These are phyloP conservation scores for Anthophora plumipes DNA, from an alignment of 2,888 invertebrate genomes.

Conservation along the genomic window DNA sequence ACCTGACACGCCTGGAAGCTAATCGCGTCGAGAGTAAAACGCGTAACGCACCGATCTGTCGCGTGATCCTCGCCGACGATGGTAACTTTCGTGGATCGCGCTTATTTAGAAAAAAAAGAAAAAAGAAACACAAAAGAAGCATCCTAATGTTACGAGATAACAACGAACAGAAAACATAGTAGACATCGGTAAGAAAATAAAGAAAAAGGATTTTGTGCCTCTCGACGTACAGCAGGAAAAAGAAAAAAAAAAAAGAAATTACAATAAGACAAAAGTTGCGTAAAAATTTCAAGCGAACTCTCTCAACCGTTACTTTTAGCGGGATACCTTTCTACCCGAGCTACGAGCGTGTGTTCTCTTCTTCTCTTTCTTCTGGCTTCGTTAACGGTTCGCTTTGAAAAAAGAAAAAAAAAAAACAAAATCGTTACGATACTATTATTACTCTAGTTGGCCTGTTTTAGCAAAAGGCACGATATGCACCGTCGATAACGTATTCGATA, in stretches of 20 bases:
- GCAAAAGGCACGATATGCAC: too few species aligned
- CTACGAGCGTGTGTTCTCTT: neutral
- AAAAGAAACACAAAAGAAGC: too few species aligned
- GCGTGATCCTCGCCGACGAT: slow-evolving; percentile 22
- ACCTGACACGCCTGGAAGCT: slow-evolving; percentile 65
- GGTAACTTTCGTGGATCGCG: slow-evolving; percentile 37
- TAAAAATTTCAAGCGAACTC: neutral
- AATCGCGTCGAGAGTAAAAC: slow-evolving; percentile 42
- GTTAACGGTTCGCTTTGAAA: too few species aligned
- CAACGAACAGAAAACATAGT: slow-evolving; percentile 23
- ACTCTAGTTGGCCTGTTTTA: too few species aligned
- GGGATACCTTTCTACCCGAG: neutral
- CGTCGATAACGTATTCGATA: neutral
- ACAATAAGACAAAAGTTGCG: too few species aligned
- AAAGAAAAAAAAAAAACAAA: too few species aligned
- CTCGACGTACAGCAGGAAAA: too few species aligned
- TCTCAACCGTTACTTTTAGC: neutral
- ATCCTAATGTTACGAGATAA: neutral
- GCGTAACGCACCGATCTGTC: slow-evolving; percentile 29
- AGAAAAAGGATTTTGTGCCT: slow-evolving; percentile 34
- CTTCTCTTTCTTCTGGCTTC: neutral
- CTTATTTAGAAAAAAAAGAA: too few species aligned
- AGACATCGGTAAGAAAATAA: slow-evolving; percentile 11
- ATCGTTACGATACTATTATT: neutral
- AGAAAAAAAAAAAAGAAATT: too few species aligned